Percentiles rank a stretch among this genome's conserved stretches.
Conservation (phyloP, 2,797 vertebrate species). For the Stomatorhinus walkeri region DNA sequence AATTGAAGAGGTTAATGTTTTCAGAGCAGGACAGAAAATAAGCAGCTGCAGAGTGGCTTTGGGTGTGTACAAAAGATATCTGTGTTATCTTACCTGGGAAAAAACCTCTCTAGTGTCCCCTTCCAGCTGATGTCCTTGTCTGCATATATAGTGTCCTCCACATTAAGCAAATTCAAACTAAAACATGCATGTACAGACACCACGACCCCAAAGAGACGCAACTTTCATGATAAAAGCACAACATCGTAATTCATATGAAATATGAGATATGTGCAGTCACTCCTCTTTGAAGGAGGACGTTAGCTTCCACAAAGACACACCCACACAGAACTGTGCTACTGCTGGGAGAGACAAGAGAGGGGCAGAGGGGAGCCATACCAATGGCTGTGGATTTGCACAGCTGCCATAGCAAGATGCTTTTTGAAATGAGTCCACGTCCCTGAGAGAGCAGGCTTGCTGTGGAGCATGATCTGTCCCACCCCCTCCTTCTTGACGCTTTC, state of each 20-base stretch:
- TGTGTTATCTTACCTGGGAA: not conserved
- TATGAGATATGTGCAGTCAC: not conserved
- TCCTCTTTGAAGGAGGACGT: not conserved
- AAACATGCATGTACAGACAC: not conserved
- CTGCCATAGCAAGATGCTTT: slow-evolving; percentile 54
- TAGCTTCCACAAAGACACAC: not conserved
- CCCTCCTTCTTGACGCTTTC: slow-evolving; percentile 10
- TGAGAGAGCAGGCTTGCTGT: not conserved
- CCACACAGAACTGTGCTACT: slow-evolving; percentile 22
- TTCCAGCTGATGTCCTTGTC: not conserved
- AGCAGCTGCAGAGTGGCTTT: not conserved
- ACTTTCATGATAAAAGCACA: not conserved
- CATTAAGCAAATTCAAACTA: not conserved
- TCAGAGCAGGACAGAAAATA: not conserved
- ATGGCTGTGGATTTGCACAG: slow-evolving; percentile 34
- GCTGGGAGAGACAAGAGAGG: slow-evolving; percentile 26
- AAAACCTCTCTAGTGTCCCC: not conserved
- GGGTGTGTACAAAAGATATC: not conserved
- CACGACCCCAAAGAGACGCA: not conserved
- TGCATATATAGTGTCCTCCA: not conserved
- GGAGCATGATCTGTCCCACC: slow-evolving; percentile 47
- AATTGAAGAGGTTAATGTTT: not conserved
- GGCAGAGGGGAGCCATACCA: slow-evolving; percentile 11
- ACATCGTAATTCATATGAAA: not conserved
- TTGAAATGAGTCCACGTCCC: slow-evolving; percentile 69